phyloP scores from a whole-genome alignment of 2,797 vertebrate species.

The Phylloscopus collybita region DNA sequence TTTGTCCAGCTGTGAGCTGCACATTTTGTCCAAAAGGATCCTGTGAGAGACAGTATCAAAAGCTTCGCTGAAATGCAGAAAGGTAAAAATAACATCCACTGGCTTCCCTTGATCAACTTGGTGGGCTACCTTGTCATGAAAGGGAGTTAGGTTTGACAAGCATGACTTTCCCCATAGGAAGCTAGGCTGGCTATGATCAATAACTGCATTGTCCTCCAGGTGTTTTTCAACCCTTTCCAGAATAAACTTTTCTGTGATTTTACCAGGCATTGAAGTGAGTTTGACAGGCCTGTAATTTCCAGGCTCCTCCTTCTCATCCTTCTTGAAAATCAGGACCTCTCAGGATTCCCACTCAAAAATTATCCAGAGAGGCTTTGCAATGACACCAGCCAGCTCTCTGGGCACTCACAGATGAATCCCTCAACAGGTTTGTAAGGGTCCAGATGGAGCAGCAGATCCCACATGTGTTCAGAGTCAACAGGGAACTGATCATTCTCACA shows the following conservation, averaged over 20 bases:
- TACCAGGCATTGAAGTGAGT: background rate
- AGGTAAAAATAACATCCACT: background rate
- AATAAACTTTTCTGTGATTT: background rate
- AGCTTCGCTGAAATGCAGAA: background rate
- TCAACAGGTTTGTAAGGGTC: background rate
- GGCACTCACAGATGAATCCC: background rate
- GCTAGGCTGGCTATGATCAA: rapidly evolving
- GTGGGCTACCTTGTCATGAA: too few species aligned
- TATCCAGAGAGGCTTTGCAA: background rate
- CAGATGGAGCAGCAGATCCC: background rate
- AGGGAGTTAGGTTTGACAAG: background rate
- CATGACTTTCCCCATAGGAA: background rate
- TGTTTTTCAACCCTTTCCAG: background rate
- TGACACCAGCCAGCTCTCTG: background rate
- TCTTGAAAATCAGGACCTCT: background rate
- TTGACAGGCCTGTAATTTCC: background rate
- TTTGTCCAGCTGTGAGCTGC: background rate
- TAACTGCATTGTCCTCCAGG: background rate
- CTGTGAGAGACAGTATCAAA: background rate
- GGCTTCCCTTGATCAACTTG: background rate
- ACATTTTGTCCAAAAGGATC: background rate
- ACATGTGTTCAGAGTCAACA: rapidly evolving
- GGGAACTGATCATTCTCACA: background rate
- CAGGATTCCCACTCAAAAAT: background rate
- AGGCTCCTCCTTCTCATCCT: background rate